These are phyloP conservation scores for Atherinomorus stipes DNA, from an alignment of 2,113 vertebrate species.

Conservation along the genomic window DNA sequence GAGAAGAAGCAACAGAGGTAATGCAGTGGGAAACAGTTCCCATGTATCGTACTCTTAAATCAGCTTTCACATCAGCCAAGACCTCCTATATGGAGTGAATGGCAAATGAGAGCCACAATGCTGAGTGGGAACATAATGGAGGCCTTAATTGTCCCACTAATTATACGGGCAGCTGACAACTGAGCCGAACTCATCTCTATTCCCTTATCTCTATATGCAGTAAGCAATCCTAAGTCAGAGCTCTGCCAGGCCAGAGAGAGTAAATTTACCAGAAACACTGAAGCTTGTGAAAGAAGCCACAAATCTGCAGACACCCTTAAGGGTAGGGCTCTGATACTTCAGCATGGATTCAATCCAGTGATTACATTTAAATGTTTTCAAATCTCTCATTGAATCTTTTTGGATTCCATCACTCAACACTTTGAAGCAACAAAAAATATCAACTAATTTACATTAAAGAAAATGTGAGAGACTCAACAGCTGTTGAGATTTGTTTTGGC, in stretches of 20 bases:
- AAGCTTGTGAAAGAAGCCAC: constrained; percentile 25
- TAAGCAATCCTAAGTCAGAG: constrained; percentile 36
- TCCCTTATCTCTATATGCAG: constrained; percentile 38
- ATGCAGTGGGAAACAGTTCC: constrained; percentile 28
- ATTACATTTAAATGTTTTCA: constrained; percentile 6
- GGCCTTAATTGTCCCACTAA: constrained; percentile 77
- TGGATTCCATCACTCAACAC: neutral
- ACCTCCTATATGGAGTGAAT: constrained; percentile 47
- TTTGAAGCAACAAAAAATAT: neutral
- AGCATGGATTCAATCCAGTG: neutral
- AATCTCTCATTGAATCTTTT: constrained; percentile 10
- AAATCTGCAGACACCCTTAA: neutral
- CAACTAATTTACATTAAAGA: neutral
- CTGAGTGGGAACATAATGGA: constrained; percentile 67
- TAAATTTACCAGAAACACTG: constrained; percentile 10
- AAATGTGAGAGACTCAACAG: neutral
- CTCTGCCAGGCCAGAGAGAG: constrained; percentile 31
- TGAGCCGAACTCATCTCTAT: constrained; percentile 59
- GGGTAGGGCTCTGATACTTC: neutral
- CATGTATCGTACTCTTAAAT: constrained; percentile 30
- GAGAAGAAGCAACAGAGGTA: constrained; percentile 36
- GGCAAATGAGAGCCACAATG: constrained; percentile 60
- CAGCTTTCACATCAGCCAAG: constrained; percentile 32
- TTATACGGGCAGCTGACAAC: constrained; percentile 70
- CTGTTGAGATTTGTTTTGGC: neutral